Evolutionary conservation across 2,797 vertebrate genomes (phyloP), one percentile per base, ranked within the genome.

Genomic region (Hapalemur alaotrensis): DNA sequence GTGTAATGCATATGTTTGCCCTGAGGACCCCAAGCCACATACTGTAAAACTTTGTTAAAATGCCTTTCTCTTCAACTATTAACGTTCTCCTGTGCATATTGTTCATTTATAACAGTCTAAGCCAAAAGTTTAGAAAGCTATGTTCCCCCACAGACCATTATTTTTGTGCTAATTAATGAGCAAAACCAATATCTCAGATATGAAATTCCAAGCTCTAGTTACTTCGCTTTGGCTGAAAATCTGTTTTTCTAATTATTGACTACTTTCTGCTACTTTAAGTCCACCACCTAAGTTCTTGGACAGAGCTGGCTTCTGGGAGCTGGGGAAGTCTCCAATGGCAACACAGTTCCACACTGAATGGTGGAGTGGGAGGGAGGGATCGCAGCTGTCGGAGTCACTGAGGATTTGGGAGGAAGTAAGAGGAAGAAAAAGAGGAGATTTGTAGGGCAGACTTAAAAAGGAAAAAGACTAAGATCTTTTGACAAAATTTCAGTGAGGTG

Each of bases 1-100:
- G 97, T 97, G 97, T 96, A 98, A 98, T 97, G 95, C 96, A 97
- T 96, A 98, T 98, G 97, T 98, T 98, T 97, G 97, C 98, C 98
- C 98, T 88, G 94, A 98, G 98, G 98, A 98, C 96, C 95, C 88
- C 75, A 93, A 95, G 89, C 96, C 97, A 87, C 90, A 87, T 95
- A 95, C 96, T 97, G 95, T 97, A 97, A 98, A 97, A 97, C 93
- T 97, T 88, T 83, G 96, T 97, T 94, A 95, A 97, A 98, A 98
- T 97, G 88, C 97, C 92, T 97, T 97, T 97, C 97, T 96, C 83
- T 72, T 78, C 65, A 63, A 92, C 97, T 83, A 76, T 96, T 97
- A 97, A 97, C 96, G 20, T 97, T 97, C 97, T 96, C 96, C 96
- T 95, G 72, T 61, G 86, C 89, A 80, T 94, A 97, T 82, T 95